Base-by-base conservation (phyloP, 2,888 invertebrate genomes). In the Halocaridina rubra region DNA sequence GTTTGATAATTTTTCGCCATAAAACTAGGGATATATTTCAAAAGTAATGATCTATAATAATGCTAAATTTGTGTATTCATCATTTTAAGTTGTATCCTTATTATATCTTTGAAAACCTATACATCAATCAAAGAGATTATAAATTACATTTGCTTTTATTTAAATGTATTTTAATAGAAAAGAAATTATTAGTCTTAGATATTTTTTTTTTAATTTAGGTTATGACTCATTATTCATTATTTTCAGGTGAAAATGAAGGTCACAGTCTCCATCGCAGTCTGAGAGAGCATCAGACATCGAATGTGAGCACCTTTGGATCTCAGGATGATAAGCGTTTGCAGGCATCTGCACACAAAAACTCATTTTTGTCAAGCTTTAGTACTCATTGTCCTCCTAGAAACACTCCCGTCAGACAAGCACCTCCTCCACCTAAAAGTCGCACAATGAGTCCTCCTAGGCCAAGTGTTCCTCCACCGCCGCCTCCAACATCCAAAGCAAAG, bases 391-490 rank as follows among this genome's bases (percentile, higher is more conserved):
- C 46, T 16, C 13, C 76, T 22, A 7, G 33, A 30, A 53, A 27
- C 10, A 30, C 32, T 46, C 81, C 81, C 16, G 81, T 84, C 10
- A 79, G 85, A 53, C 85, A 85, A 67, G 87, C 87, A 19, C 87
- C 87, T 29, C 80, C 77, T 24, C 80, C 85, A 27, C 87, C 87
- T 27, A 64, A 74, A 24, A 80, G 33, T 32, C 79, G 82, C 7
- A 80, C 85, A 22, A 19, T 84, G 32, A 88, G 88, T 75, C 88
- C 86, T 27, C 72, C 79, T 29, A 77, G 88, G 24, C 88, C 88
- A 8, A 86, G 33, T 57, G 88, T 86, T 4, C 88, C 87, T n/a
- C 87, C 87, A 22, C 87, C 87, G 29, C 86, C 88, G 7, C 86
- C 88, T 22, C 85, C 88, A 57, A 59, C 81, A n/a, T 53, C 85